A percentile compares a stretch with the other conserved stretches of the same genome.
These are phyloP conservation scores for Myathropa florea DNA, from an alignment of 2,888 invertebrate species.

Conservation along the genomic window DNA sequence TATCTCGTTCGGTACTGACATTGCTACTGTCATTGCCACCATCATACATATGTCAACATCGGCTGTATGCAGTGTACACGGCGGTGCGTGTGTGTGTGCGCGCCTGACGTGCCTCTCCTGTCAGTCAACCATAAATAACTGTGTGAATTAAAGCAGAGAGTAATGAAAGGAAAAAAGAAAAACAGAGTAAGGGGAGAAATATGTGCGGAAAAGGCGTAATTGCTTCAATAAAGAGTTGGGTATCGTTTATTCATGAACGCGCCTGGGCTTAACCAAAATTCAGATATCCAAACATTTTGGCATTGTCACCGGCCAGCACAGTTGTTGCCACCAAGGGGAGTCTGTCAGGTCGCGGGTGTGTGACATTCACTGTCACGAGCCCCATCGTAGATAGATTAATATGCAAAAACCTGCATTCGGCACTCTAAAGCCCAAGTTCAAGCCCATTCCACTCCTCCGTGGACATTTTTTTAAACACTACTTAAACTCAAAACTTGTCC, in stretches of 20 bases:
- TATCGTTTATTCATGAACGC: conserved; percentile 67
- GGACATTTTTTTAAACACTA: no score
- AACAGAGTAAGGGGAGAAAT: conserved; percentile 29
- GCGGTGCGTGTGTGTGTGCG: background rate
- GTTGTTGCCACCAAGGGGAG: no score
- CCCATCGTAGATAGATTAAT: no score
- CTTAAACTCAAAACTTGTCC: no score
- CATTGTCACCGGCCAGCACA: conserved; percentile 38
- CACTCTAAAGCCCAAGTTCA: no score
- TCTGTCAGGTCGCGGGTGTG: no score
- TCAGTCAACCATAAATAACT: conserved; percentile 63
- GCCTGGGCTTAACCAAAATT: conserved; percentile 39
- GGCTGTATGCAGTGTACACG: background rate
- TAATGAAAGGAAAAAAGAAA: conserved; percentile 13
- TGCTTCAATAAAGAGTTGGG: conserved; percentile 61
- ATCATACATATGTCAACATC: background rate
- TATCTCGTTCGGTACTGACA: conserved; percentile 49
- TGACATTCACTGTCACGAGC: background rate
- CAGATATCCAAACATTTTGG: conserved; percentile 45
- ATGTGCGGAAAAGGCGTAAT: conserved; percentile 51
- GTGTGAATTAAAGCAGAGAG: conserved; percentile 53
- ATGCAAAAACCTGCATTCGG: no score
- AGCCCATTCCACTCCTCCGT: no score
- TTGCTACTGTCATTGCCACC: conserved; percentile 59
- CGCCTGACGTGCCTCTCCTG: conserved; percentile 1